phyloP scores from a whole-genome alignment of 2,888 invertebrate species.

The Falcaria lacertinaria region DNA sequence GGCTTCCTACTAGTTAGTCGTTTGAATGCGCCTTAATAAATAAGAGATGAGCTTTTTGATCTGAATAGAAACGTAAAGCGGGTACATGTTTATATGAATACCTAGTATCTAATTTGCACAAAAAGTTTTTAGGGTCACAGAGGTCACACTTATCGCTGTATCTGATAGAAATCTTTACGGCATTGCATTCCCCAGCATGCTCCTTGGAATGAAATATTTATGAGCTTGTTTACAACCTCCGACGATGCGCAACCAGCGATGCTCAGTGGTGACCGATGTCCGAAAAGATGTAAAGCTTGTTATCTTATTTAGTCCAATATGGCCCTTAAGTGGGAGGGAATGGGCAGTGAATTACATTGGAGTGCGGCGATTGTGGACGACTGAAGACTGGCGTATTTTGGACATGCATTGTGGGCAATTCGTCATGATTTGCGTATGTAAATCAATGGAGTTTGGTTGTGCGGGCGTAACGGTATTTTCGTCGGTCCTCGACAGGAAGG shows the following conservation, averaged over 20 bases:
- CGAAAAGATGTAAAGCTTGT: conserved; percentile 29
- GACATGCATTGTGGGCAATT: conserved; percentile 69
- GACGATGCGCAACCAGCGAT: conserved; percentile 20
- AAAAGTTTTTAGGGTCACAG: conserved; percentile 1
- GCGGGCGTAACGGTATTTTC: conserved; percentile 74
- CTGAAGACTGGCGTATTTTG: conserved; percentile 52
- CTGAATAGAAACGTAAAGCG: conserved; percentile 29
- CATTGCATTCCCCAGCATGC: conserved; percentile 22
- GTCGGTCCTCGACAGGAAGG: conserved; percentile 73
- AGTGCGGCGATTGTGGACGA: conserved; percentile 24
- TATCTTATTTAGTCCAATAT: conserved; percentile 29
- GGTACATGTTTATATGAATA: conserved; percentile 14
- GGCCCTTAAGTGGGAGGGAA: conserved; percentile 27
- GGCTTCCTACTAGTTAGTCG: conserved; percentile 24
- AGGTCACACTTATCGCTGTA: conserved; percentile 1
- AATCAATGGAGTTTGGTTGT: conserved; percentile 73
- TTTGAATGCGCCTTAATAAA: conserved; percentile 39
- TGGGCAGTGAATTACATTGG: conserved; percentile 34
- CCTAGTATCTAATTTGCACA: conserved; percentile 20
- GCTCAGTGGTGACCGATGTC: conserved; percentile 18
- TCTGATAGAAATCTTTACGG: conserved; percentile 22
- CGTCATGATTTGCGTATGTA: conserved; percentile 78
- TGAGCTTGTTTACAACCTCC: conserved; percentile 26
- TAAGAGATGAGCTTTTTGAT: conserved; percentile 39
- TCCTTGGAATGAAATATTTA: conserved; percentile 31